phyloP scores from a whole-genome alignment of 2,888 invertebrate species.

The Synanthedon tipuliformis region DNA sequence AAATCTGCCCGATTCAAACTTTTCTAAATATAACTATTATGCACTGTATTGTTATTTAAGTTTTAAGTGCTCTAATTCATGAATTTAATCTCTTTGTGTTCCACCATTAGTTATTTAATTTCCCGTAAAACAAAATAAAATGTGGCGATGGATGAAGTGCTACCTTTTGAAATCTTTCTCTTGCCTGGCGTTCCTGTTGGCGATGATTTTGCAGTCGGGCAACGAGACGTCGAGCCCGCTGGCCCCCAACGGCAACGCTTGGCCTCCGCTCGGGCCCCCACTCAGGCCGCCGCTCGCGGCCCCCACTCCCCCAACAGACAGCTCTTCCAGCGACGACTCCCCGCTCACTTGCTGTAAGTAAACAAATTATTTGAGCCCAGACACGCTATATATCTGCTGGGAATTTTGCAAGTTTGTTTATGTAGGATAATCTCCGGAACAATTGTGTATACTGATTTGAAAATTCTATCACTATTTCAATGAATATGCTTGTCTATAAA shows the following conservation, averaged over 20 bases:
- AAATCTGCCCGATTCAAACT: too few relatives aligned
- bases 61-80: too few relatives aligned
- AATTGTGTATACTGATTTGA: too few relatives aligned
- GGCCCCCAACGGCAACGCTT: conserved; percentile 29
- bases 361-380: too few relatives aligned
- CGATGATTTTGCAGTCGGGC: conserved; percentile 62
- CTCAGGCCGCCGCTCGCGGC: conserved; percentile 25
- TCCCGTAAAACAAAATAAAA: neutral
- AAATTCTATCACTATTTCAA: too few relatives aligned
- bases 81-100: too few relatives aligned
- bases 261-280: conserved; percentile 11
- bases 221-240: conserved; percentile 36
- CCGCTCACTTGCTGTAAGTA: conserved; percentile 13
- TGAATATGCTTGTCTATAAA: too few relatives aligned
- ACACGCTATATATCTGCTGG: too few relatives aligned
- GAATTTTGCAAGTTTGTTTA: too few relatives aligned
- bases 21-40: too few relatives aligned
- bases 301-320: conserved; percentile 17
- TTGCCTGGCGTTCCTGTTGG: conserved; percentile 59
- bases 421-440: too few relatives aligned
- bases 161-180: conserved; percentile 32
- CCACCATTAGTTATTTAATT: neutral
- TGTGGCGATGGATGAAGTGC: conserved; percentile 2
- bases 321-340: conserved; percentile 52
- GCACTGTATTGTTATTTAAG: too few relatives aligned